Base-by-base conservation (phyloP, 2,888 invertebrate species). In the Eupithecia insigniata region DNA sequence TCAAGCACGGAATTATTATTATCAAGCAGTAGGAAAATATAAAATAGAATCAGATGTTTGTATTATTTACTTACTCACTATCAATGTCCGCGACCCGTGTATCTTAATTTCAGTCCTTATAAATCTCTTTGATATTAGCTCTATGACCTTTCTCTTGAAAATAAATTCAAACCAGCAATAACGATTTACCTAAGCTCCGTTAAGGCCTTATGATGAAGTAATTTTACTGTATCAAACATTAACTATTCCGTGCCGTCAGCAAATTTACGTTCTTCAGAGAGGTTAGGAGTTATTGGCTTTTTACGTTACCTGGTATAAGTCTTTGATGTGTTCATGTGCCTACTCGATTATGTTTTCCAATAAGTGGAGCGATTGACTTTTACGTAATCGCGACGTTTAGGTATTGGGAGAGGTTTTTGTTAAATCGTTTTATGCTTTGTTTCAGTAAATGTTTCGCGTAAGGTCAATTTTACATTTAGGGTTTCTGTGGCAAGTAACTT, bases 231-330 rank as follows among this genome's bases (percentile, higher is more conserved):
- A 16, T 30, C 14, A 6, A 8, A 60, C 30, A 18, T 8, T 0
- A 18, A 18, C 60, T 2, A 1, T 58, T 64, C 67, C 58, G 71
- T 71, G 67, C 46, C 61, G 18, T 72, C 28, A n/a, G 65, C 28
- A 64, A 71, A 71, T 55, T 55, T 55, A 26, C 64, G 67, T 65
- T 68, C 16, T 32, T 65, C 67, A 28, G 58, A 60, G 60, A 69
- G 69, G 69, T 69, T 66, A 69, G 36, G 67, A 72, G 61, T 69
- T 72, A 69, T 72, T 69, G 66, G 66, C 68, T 72, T 66, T 69
- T 72, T 66, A 51, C 60, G 68, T 65, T 64, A 60, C 34, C 55
- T 69, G 30, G n/a, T 22, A 34, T 32, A n/a, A 7, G 36, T 55
- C 66, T 72, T 72, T 72, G 72, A 72, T 61, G 66, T 61, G 61